Percentiles rank a stretch among this genome's conserved stretches.
Conservation (phyloP, 2,797 vertebrate genomes). For the Knipowitschia caucasica region DNA sequence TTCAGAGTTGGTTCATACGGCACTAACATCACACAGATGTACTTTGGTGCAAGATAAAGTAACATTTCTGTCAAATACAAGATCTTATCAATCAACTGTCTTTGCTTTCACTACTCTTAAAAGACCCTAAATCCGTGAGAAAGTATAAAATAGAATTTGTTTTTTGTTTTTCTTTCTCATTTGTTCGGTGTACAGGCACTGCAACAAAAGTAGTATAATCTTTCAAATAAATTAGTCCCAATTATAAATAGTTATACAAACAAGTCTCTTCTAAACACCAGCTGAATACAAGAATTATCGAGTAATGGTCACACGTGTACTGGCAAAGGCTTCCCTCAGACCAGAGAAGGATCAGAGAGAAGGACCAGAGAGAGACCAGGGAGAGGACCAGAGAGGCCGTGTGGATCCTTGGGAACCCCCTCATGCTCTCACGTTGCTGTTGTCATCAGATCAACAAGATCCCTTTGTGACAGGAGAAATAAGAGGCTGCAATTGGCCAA, state of each 20-base stretch:
- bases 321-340: slow-evolving; percentile 39
- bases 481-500: slow-evolving; percentile 60
- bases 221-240: not conserved
- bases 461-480: slow-evolving; percentile 70
- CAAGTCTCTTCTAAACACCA: not conserved
- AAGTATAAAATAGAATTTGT: not conserved
- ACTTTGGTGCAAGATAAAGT: not conserved
- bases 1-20: too few relatives aligned
- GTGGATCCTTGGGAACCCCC: slow-evolving; percentile 31
- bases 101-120: not conserved
- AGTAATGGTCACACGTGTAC: slow-evolving; percentile 30
- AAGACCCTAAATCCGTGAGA: not conserved
- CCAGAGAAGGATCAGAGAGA: too few relatives aligned
- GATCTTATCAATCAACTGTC: not conserved
- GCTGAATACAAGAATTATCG: slow-evolving; percentile 14
- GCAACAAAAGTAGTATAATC: not conserved
- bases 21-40: not conserved
- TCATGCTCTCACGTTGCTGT: slow-evolving; percentile 48
- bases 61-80: not conserved
- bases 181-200: not conserved
- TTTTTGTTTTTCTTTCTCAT: not conserved
- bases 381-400: slow-evolving; percentile 37
- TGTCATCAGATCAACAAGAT: slow-evolving; percentile 72
- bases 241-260: not conserved
- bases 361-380: too few relatives aligned